phyloP scores from a whole-genome alignment of 64 coral and sea anemone genomes.

The Astreopora myriophthalma region DNA sequence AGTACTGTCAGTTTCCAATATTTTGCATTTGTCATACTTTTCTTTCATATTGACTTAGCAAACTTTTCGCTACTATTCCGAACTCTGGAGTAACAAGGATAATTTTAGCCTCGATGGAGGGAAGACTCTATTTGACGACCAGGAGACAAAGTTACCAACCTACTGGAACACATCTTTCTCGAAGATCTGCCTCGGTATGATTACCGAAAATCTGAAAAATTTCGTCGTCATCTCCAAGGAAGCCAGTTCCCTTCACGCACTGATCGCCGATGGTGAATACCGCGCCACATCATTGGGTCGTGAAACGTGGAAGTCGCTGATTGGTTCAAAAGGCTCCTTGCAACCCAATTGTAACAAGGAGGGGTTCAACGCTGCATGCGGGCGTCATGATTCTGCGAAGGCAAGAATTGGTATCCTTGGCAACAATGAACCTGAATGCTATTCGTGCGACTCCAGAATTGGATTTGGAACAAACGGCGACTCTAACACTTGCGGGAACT shows the following conservation, averaged over 20 bases:
- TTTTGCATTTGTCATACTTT: too few species aligned
- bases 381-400: too few species aligned
- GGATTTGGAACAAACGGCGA: neutral
- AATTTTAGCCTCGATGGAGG: neutral
- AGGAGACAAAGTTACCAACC: constrained; percentile 42
- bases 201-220: neutral
- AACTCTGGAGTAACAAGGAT: constrained; percentile 38
- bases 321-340: constrained; percentile 1
- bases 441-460: neutral
- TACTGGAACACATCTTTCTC: constrained; percentile 33
- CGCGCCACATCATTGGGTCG: constrained; percentile 32
- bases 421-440: constrained; percentile 15
- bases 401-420: constrained; percentile 43
- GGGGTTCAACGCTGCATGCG: constrained; percentile 23
- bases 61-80: constrained; percentile 26
- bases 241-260: constrained; percentile 9
- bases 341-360: constrained; percentile 34
- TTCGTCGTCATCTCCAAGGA: neutral
- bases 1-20: too few species aligned
- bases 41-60: neutral
- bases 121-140: constrained; percentile 6
- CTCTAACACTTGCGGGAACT: constrained; percentile 2
- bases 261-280: constrained; percentile 45
- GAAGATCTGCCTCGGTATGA: constrained; percentile 26
- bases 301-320: constrained; percentile 14